Evolutionary conservation across 2,113 vertebrate genomes (phyloP).

Genomic region (Malaclemys terrapin): DNA sequence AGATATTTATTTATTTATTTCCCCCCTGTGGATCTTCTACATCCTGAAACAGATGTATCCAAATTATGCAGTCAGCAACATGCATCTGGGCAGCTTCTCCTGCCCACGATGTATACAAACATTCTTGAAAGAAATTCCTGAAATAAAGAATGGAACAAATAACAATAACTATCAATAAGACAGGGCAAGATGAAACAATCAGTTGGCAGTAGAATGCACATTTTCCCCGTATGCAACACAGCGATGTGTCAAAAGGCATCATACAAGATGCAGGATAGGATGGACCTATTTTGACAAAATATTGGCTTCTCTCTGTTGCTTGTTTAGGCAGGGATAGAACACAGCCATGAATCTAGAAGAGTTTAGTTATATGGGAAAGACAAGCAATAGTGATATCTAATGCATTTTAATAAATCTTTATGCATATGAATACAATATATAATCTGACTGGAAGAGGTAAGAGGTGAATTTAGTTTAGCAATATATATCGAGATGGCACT

Average conservation of each 20-base stretch:
- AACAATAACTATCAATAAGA: neutral
- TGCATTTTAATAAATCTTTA: neutral
- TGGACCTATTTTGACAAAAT: neutral
- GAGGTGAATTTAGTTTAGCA: neutral
- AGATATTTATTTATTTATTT: neutral
- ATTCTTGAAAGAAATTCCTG: neutral
- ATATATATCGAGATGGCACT: neutral
- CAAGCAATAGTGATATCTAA: neutral
- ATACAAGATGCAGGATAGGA: neutral
- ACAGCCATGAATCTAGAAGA: neutral
- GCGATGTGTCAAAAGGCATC: neutral
- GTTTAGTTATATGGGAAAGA: neutral
- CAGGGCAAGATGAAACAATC: neutral
- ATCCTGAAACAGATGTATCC: neutral
- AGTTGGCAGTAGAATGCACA: neutral
- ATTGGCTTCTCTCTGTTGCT: neutral
- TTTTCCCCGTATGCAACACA: neutral
- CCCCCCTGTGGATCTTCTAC: rapidly evolving
- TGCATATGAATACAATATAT: neutral
- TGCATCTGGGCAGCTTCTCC: neutral
- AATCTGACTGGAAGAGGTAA: neutral
- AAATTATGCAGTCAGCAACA: neutral
- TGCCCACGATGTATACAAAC: neutral
- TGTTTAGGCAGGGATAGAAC: neutral
- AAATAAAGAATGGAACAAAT: neutral